A percentile compares a stretch with the other conserved stretches of the same genome.
Conservation (phyloP, 2,113 vertebrate genomes). For the Hylia prasina region DNA sequence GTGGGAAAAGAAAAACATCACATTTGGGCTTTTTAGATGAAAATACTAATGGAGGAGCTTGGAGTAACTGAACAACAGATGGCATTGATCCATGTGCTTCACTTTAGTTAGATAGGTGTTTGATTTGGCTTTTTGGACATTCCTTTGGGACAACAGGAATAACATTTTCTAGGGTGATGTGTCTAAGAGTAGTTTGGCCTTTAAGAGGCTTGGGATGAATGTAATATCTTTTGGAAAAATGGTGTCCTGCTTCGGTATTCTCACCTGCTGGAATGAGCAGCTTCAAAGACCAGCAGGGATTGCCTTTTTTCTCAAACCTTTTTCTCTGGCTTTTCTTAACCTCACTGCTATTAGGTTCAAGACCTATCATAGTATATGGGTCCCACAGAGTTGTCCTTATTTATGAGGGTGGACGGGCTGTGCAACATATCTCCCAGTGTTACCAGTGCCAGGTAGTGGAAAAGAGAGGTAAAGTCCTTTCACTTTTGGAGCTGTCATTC, state of each 20-base stretch:
- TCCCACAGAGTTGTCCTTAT: neutral
- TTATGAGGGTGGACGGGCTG: neutral
- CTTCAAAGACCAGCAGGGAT: neutral
- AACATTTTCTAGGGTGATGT: neutral
- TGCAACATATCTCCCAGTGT: neutral
- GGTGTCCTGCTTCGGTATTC: accelerated
- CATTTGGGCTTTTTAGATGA: neutral
- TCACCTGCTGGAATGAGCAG: accelerated
- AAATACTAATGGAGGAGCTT: neutral
- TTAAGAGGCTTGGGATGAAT: neutral
- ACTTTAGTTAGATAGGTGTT: neutral
- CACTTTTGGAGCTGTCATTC: neutral
- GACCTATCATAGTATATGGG: neutral
- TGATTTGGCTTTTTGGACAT: neutral
- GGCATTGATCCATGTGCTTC: neutral
- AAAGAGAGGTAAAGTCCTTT: neutral
- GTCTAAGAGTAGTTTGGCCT: neutral
- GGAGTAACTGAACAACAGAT: neutral
- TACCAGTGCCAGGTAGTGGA: neutral
- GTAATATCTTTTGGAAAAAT: neutral
- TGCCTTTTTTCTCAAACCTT: neutral
- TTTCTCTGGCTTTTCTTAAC: neutral
- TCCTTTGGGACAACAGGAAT: neutral
- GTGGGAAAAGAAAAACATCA: neutral
- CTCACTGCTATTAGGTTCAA: neutral